Percentiles rank a stretch among this genome's conserved stretches.
phyloP scores from a whole-genome alignment of 2,888 invertebrate species.

The Quadroppia sp. region DNA sequence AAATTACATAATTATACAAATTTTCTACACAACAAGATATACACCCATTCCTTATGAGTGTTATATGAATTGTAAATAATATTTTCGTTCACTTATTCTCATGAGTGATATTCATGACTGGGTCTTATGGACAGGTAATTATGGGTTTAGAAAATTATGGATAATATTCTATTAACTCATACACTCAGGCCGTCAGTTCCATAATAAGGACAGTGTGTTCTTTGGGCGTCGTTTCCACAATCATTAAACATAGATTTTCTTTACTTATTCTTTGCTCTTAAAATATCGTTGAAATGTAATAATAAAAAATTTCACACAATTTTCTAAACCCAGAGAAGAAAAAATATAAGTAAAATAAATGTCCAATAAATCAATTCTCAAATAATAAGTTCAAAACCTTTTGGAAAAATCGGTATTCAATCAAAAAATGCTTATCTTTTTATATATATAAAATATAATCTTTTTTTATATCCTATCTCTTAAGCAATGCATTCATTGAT shows the following conservation, averaged over 20 bases:
- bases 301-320: neutral
- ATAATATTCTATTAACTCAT: slow-evolving; percentile 6
- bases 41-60: neutral
- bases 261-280: neutral
- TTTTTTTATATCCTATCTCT: slow-evolving; percentile 3
- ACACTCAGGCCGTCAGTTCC: neutral
- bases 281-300: neutral
- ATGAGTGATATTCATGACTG: neutral
- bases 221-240: neutral
- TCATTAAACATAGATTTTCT: neutral
- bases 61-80: slow-evolving; percentile 15
- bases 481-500: neutral
- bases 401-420: neutral
- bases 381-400: neutral
- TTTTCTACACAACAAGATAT: slow-evolving; percentile 5
- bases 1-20: slow-evolving; percentile 20
- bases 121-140: slow-evolving; percentile 7
- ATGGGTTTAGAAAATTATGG: slow-evolving; percentile 2
- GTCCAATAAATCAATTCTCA: slow-evolving; percentile 7
- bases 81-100: slow-evolving; percentile 2
- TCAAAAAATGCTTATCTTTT: neutral
- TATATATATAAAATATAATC: neutral
- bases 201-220: neutral
- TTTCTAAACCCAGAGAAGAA: neutral
- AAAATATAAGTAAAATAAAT: neutral